Base-by-base conservation (phyloP, 2,797 vertebrate species). In the Schizothorax lantsangensis region DNA sequence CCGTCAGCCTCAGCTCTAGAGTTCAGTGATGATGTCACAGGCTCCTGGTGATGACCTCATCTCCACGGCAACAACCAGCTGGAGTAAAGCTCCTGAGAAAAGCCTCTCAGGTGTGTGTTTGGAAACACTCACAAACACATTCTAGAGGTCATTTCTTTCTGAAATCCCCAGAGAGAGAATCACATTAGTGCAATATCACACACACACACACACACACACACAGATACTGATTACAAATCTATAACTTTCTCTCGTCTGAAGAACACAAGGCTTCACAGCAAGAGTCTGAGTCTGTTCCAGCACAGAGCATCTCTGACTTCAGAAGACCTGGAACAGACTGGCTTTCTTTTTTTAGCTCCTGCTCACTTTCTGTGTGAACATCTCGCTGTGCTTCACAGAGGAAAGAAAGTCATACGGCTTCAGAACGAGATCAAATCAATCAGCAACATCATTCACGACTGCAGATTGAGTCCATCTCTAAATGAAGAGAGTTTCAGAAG, bases 61-160 rank as follows among this genome's bases (percentile, higher is more conserved):
- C 21, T 52, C 66, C 54, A 72, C 43, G 19, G 54, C 30, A 54
- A 64, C 14, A 10, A 33, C 23, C 79, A n/a, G 40, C 7, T 54
- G 11, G 21, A 57, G 33, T 73, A 72, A 43, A 59, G 26, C 73
- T 80, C 83, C 26, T 6, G 12, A 43, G 49, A 79, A 54, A 71
- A 54, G 78, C 23, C 40, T 77, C 52, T 38, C 52, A 26, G 78
- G 43, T 64, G 78, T 45, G n/a, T n/a, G 79, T 83, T 43, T 17
- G 26, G 47, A 10, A 33, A n/a, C 1, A 14, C n/a, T 87, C 81
- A 92, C 59, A 89, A 86, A 75, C 90, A 89, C 89, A 92, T 90
- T 73, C 88, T 81, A 23, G 87, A 89, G 3, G 89, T 91, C 91
- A 92, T 92, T 79, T 92, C 90, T 86, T 91, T 91, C 91, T 92